phyloP scores from a whole-genome alignment of 2,888 invertebrate species.

The Nomada goodeniana region DNA sequence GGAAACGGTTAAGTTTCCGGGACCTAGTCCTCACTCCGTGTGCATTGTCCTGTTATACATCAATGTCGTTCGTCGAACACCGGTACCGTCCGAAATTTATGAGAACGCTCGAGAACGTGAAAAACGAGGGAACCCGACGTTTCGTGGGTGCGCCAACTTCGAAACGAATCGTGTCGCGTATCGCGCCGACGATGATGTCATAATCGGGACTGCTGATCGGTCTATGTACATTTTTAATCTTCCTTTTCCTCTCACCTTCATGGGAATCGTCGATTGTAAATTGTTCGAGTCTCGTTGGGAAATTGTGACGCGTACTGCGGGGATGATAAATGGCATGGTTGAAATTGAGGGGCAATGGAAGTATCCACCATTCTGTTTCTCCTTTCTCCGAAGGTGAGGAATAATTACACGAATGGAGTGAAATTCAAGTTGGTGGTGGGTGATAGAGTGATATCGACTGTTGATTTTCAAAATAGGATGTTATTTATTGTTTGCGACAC shows the following conservation, averaged over 20 bases:
- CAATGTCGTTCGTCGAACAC: constrained; percentile 49
- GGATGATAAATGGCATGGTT: no score
- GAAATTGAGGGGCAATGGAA: no score
- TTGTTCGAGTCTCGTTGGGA: neutral
- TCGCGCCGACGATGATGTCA: neutral
- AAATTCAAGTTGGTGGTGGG: no score
- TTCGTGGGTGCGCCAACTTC: neutral
- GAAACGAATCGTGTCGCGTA: neutral
- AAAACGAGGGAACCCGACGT: constrained; percentile 3
- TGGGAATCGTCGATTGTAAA: neutral
- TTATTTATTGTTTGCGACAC: no score
- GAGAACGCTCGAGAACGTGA: constrained; percentile 18
- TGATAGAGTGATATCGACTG: no score
- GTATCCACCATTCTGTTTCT: no score
- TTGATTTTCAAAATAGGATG: no score
- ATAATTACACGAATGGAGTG: no score
- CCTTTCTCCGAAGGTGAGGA: no score
- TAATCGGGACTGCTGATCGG: neutral
- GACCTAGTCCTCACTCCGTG: constrained; percentile 52
- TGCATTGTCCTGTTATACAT: constrained; percentile 60
- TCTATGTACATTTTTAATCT: neutral
- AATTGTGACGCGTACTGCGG: neutral
- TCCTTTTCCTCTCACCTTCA: no score
- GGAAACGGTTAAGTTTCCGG: constrained; percentile 69
- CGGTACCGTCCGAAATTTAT: constrained; percentile 50